Percentiles rank a stretch among this genome's conserved stretches.
These are phyloP conservation scores for Plectrocnemia conspersa DNA, from an alignment of 1,140 invertebrate species.

Conservation along the genomic window DNA sequence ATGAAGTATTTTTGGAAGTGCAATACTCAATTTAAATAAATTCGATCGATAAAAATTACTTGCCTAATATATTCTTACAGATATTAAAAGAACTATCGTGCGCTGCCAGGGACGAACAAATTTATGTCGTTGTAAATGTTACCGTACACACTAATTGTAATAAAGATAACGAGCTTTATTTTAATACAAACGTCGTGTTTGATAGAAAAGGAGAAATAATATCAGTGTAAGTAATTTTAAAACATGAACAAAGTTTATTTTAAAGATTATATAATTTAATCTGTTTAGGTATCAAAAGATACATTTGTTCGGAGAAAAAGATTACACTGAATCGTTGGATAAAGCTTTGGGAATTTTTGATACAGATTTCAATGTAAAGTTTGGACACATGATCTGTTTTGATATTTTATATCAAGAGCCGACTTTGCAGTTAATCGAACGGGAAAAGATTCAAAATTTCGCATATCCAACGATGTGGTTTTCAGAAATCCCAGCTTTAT, in stretches of 20 bases:
- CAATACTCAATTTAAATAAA: too few species aligned
- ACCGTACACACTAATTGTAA: slow-evolving; percentile 58
- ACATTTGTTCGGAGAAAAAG: slow-evolving; percentile 60
- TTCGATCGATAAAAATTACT: too few species aligned
- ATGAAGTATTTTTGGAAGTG: too few species aligned
- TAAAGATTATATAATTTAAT: too few species aligned
- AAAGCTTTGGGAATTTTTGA: slow-evolving; percentile 57
- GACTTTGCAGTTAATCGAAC: slow-evolving; percentile 51
- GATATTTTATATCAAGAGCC: slow-evolving; percentile 71
- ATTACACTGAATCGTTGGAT: slow-evolving; percentile 46
- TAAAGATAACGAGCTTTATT: slow-evolving; percentile 45
- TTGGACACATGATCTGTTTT: slow-evolving; percentile 74
- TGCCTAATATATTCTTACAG: slow-evolving; percentile 39
- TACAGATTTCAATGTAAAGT: slow-evolving; percentile 78
- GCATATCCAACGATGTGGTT: slow-evolving; percentile 73
- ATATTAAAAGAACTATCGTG: slow-evolving; percentile 44
- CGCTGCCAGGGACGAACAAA: slow-evolving; percentile 42
- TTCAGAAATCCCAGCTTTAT: slow-evolving; percentile 67
- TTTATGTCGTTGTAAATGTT: slow-evolving; percentile 69
- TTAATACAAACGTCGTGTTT: slow-evolving; percentile 72
- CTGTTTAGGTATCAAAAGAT: slow-evolving; percentile 66
- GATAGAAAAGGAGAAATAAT: slow-evolving; percentile 51
- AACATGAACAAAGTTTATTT: too few species aligned
- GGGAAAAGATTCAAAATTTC: slow-evolving; percentile 59
- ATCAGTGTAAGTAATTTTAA: slow-evolving; percentile 41